A percentile compares a stretch with the other conserved stretches of the same genome.
phyloP scores from a whole-genome alignment of 1,140 invertebrate species.

The Diorhabda sublineata region DNA sequence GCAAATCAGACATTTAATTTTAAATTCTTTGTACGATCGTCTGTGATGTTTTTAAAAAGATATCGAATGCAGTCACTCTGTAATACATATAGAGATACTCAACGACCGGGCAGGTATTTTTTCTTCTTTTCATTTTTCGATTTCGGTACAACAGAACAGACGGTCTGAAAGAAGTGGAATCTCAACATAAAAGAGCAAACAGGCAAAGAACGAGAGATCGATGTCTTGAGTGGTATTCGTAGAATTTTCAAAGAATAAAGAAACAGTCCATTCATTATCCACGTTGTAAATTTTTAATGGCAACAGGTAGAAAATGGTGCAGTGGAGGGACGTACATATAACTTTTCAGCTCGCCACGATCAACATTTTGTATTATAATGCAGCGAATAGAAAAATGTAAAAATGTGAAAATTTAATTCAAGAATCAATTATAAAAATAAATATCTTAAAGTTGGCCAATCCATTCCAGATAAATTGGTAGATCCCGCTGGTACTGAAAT shows the following conservation, averaged over 20 bases:
- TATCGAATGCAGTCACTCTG: not conserved
- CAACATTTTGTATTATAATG: no score
- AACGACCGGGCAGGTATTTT: not conserved
- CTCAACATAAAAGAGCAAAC: not conserved
- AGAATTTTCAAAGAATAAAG: conserved; percentile 3
- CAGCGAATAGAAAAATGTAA: no score
- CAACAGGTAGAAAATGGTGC: conserved; percentile 1
- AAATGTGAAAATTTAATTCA: no score
- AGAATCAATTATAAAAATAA: no score
- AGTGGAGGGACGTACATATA: not conserved
- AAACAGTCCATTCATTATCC: conserved; percentile 1
- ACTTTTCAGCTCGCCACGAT: no score
- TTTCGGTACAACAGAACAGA: not conserved
- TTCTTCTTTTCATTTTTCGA: not conserved
- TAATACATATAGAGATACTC: not conserved
- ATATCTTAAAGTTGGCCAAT: no score
- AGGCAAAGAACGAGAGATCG: not conserved
- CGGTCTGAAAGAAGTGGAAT: not conserved
- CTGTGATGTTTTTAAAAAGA: no score
- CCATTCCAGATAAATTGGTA: no score
- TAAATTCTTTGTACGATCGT: no score
- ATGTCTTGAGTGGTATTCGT: not conserved
- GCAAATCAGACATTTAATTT: no score
- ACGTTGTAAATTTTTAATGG: not conserved
- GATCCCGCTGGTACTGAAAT: no score